These are phyloP conservation scores for Harmothoe impar DNA, from an alignment of 2,888 invertebrate species.

Conservation along the genomic window DNA sequence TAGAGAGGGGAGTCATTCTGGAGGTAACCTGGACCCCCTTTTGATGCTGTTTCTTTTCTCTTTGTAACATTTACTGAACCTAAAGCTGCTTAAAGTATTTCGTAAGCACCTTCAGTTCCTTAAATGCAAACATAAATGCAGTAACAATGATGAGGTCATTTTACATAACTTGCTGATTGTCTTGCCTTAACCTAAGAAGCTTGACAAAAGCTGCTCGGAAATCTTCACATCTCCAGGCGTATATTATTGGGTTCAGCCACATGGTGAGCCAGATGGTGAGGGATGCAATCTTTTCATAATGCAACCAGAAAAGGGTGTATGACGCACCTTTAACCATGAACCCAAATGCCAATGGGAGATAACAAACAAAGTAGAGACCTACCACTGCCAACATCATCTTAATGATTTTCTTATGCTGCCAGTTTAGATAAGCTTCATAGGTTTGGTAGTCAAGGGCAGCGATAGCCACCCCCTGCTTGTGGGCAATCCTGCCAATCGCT, in stretches of 20 bases:
- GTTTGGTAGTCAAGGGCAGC: neutral
- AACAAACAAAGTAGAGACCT: neutral
- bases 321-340: neutral
- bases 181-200: neutral
- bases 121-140: too few relatives aligned
- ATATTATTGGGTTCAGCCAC: neutral
- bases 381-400: neutral
- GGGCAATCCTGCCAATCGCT: constrained; percentile 2
- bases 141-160: too few relatives aligned
- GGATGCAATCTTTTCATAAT: neutral
- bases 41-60: too few relatives aligned
- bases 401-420: neutral
- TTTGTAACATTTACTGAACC: too few relatives aligned
- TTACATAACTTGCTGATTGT: too few relatives aligned
- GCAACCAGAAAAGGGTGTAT: neutral
- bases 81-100: too few relatives aligned
- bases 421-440: neutral
- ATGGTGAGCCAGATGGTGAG: neutral
- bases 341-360: neutral
- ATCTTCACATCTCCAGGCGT: neutral
- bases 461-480: neutral
- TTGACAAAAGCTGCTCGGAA: neutral
- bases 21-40: too few relatives aligned
- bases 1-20: too few relatives aligned
- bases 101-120: too few relatives aligned